A percentile compares a stretch with the other conserved stretches of the same genome.
These are phyloP conservation scores for Drosophila nr. perissopoda DNA, from an alignment of 2,888 invertebrate species.

Conservation along the genomic window DNA sequence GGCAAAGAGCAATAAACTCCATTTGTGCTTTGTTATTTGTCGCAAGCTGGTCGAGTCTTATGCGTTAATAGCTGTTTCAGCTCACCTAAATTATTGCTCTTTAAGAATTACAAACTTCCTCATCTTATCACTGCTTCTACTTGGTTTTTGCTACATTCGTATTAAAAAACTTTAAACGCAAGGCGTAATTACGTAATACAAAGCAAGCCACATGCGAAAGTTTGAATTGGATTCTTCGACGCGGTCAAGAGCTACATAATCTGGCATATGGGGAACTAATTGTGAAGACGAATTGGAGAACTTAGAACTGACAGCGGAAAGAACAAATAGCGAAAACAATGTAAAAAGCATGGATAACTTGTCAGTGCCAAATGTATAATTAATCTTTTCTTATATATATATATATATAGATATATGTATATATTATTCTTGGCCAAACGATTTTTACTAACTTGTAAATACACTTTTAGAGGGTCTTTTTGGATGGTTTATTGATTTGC, in stretches of 20 bases:
- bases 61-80: conserved; percentile 6
- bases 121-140: not conserved
- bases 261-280: conserved; percentile 13
- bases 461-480: not conserved
- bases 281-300: not conserved
- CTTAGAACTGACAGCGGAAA: conserved; percentile 10
- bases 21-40: conserved; percentile 24
- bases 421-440: conserved; percentile 9
- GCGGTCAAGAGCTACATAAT: not conserved
- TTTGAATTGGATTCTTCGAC: not conserved
- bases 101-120: not conserved
- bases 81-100: not conserved
- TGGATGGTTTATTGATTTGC: not conserved
- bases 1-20: conserved; percentile 38
- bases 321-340: conserved; percentile 8
- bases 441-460: conserved; percentile 7
- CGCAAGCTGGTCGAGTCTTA: not conserved
- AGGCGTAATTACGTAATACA: not conserved
- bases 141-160: not conserved
- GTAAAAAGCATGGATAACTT: conserved; percentile 22
- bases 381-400: conserved; percentile 28
- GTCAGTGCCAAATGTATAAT: conserved; percentile 40
- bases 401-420: not conserved
- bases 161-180: not conserved
- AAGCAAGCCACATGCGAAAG: not conserved